A percentile compares a stretch with the other conserved stretches of the same genome.
Conservation (phyloP, 2,797 vertebrate species). For the Halcyon leucocephala region DNA sequence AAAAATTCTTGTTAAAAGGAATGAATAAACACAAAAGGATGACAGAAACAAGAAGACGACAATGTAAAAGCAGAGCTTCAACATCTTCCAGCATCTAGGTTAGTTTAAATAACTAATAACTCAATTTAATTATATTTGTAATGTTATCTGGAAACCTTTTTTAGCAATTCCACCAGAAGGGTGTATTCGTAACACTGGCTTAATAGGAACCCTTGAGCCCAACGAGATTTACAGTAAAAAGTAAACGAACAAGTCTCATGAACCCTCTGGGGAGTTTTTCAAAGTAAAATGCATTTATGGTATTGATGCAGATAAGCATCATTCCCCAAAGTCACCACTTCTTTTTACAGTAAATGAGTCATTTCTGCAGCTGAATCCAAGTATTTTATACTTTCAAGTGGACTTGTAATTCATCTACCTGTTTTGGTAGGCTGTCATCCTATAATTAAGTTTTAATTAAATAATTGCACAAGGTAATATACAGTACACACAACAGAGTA, state of each 20-base stretch:
- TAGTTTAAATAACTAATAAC: not conserved
- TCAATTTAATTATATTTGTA: not conserved
- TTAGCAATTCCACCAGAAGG: not conserved
- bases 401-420: slow-evolving; percentile 41
- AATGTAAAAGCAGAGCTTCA: not conserved
- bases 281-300: slow-evolving; percentile 48
- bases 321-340: slow-evolving; percentile 1
- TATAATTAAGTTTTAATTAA: slow-evolving; percentile 65
- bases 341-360: slow-evolving; percentile 27
- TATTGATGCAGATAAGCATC: slow-evolving; percentile 40
- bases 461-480: slow-evolving; percentile 35
- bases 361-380: slow-evolving; percentile 41
- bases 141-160: not conserved
- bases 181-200: not conserved
- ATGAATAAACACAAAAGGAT: not conserved
- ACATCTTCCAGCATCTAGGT: not conserved
- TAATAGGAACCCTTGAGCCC: slow-evolving; percentile 12
- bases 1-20: not conserved
- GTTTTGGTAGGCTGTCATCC: slow-evolving; percentile 2
- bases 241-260: not conserved
- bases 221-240: not conserved
- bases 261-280: slow-evolving; percentile 13
- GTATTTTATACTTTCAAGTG: slow-evolving; percentile 26
- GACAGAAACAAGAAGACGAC: not conserved
- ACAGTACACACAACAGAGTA: not conserved